These are phyloP conservation scores for Eilema caniola DNA, from an alignment of 2,888 invertebrate genomes.

Conservation along the genomic window DNA sequence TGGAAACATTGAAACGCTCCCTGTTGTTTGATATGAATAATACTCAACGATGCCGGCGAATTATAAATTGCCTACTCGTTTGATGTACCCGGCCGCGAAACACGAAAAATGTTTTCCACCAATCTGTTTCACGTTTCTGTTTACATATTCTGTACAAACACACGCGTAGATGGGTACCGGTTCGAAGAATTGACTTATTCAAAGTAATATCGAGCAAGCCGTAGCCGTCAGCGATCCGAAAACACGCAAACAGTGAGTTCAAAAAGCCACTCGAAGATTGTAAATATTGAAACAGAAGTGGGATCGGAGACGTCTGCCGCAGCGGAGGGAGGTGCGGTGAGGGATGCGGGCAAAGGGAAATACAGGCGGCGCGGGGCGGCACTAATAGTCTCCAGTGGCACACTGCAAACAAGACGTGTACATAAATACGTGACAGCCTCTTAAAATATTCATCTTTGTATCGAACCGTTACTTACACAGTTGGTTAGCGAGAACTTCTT, in stretches of 20 bases:
- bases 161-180: conserved; percentile 68
- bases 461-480: conserved; percentile 65
- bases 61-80: conserved; percentile 55
- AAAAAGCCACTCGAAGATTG: conserved; percentile 86
- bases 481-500: conserved; percentile 47
- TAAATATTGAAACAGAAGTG: conserved; percentile 87
- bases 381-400: conserved; percentile 87
- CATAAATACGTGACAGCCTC: conserved; percentile 75
- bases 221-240: conserved; percentile 85
- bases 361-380: conserved; percentile 51
- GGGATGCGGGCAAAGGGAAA: conserved; percentile 45
- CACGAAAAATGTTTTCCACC: conserved; percentile 58
- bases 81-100: conserved; percentile 45
- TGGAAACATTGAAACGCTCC: conserved; percentile 68
- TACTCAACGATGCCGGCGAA: conserved; percentile 53
- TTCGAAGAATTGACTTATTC: conserved; percentile 82
- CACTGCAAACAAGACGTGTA: conserved; percentile 79
- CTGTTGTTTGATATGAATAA: conserved; percentile 68
- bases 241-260: conserved; percentile 86
- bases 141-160: conserved; percentile 75
- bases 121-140: conserved; percentile 62
- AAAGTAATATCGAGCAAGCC: conserved; percentile 81
- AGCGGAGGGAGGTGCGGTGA: conserved; percentile 49
- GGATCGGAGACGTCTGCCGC: conserved; percentile 82
- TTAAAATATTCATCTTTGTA: conserved; percentile 80